A percentile compares a stretch with the other conserved stretches of the same genome.
Evolutionary conservation across 1,140 invertebrate species (phyloP).

Genomic region (Drosophila tropicalis): DNA sequence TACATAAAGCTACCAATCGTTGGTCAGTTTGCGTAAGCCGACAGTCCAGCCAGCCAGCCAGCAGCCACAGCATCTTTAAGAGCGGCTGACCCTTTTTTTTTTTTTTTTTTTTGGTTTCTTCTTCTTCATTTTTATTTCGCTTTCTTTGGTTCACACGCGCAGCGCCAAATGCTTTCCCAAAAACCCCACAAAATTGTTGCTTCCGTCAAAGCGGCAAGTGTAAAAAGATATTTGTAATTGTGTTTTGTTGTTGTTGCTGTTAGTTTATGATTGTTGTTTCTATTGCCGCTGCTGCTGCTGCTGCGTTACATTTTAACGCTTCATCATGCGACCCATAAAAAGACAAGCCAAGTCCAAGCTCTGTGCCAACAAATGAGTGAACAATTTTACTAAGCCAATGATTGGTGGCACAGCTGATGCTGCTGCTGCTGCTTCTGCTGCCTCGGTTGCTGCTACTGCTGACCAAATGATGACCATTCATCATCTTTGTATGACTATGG

Average conservation of each 20-base stretch:
- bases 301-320: conserved; percentile 78
- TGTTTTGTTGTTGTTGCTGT: conserved; percentile 35
- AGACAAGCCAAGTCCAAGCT: conserved; percentile 35
- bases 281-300: conserved; percentile 45
- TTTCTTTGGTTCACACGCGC: conserved; percentile 79
- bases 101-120: too few species aligned
- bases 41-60: too few species aligned
- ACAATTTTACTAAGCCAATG: conserved; percentile 67
- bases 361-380: conserved; percentile 49
- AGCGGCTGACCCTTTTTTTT: conserved; percentile 56
- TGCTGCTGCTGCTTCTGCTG: conserved; percentile 24
- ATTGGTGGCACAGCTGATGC: conserved; percentile 38
- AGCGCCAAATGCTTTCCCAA: conserved; percentile 74
- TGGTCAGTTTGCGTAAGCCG: conserved; percentile 67
- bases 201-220: conserved; percentile 73
- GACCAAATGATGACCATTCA: conserved; percentile 54
- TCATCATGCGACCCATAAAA: conserved; percentile 71
- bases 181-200: conserved; percentile 64
- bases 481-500: conserved; percentile 52
- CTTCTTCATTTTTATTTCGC: conserved; percentile 55
- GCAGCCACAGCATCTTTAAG: conserved; percentile 35
- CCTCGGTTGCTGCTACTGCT: conserved; percentile 16
- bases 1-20: conserved; percentile 56
- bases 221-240: conserved; percentile 77
- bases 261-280: conserved; percentile 1